A percentile compares a stretch with the other conserved stretches of the same genome.
Evolutionary conservation across 2,797 vertebrate species (phyloP).

Genomic region (Myotis planiceps): DNA sequence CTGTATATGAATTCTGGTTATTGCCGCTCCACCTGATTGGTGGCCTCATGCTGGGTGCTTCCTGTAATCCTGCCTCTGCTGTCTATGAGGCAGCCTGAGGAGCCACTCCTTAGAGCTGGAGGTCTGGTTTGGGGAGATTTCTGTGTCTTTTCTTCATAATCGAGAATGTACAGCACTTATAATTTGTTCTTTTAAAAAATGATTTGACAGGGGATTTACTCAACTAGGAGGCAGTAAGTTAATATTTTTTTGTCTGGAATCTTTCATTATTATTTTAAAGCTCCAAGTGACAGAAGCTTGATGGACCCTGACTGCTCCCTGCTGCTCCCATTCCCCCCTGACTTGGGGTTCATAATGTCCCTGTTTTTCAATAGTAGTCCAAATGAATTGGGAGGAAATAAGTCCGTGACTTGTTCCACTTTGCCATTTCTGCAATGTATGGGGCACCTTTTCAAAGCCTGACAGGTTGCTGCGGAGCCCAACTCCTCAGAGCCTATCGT

Average conservation of each 20-base stretch:
- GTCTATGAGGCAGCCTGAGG: neutral
- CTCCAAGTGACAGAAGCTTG: neutral
- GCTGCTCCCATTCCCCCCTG: neutral
- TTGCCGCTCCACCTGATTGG: neutral
- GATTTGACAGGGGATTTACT: constrained; percentile 11
- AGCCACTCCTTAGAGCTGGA: neutral
- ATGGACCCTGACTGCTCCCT: neutral
- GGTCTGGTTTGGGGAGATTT: neutral
- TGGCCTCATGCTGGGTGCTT: neutral
- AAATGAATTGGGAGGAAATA: neutral
- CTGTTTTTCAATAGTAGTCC: neutral
- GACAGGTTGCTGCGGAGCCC: neutral
- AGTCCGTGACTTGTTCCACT: neutral
- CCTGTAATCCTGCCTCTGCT: neutral
- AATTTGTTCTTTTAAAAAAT: constrained; percentile 40
- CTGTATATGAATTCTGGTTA: neutral
- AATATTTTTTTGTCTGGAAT: constrained; percentile 21
- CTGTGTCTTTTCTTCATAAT: neutral
- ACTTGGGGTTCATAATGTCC: neutral
- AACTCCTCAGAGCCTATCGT: neutral
- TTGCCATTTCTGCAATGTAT: neutral
- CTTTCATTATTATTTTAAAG: constrained; percentile 30
- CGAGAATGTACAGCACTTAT: constrained; percentile 9
- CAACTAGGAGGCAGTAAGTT: neutral
- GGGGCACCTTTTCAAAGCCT: neutral